phyloP scores from a whole-genome alignment of 2,888 invertebrate genomes.

The Gortyna flavago region DNA sequence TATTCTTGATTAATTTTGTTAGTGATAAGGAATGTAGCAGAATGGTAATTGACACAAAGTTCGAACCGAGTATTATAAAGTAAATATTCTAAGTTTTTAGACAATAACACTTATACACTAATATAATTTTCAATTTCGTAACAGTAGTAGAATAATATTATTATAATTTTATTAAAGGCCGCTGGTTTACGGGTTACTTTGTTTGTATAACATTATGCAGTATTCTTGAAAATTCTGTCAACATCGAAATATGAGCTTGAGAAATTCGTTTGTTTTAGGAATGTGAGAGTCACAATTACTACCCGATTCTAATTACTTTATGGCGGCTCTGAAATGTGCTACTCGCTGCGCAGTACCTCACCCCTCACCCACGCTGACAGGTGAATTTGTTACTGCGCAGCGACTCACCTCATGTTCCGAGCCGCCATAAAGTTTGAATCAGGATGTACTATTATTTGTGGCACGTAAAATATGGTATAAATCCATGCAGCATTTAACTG shows the following conservation, averaged over 20 bases:
- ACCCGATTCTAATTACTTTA: no score
- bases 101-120: conserved; percentile 65
- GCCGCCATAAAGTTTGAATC: neutral
- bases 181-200: conserved; percentile 10
- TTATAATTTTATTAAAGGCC: conserved; percentile 44
- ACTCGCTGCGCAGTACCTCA: neutral
- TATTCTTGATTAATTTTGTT: conserved; percentile 20
- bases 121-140: conserved; percentile 52
- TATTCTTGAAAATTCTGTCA: conserved; percentile 5
- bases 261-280: neutral
- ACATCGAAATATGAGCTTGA: conserved; percentile 8
- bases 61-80: conserved; percentile 57
- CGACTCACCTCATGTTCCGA: neutral
- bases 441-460: neutral
- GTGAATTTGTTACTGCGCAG: neutral
- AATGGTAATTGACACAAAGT: conserved; percentile 20
- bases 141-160: conserved; percentile 58
- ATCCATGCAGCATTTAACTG: neutral
- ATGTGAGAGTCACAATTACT: neutral
- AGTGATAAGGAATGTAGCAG: conserved; percentile 40
- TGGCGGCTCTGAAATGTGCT: neutral
- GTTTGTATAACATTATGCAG: conserved; percentile 26
- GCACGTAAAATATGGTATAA: neutral
- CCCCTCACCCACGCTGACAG: neutral
- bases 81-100: conserved; percentile 45